phyloP scores from a whole-genome alignment of 1,140 invertebrate genomes.

The Sycobia sp. region DNA sequence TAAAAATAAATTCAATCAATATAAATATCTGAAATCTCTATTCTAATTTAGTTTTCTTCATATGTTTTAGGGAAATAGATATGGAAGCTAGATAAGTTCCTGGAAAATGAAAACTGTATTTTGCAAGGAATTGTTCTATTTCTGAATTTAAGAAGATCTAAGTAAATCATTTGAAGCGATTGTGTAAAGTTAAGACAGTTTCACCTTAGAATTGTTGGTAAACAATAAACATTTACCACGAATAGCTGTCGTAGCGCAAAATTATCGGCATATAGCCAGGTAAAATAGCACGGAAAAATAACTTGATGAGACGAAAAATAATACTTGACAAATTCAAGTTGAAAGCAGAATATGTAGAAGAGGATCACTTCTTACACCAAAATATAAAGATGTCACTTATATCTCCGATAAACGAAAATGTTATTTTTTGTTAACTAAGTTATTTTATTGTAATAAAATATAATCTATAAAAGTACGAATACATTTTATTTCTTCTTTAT shows the following conservation, averaged over 20 bases:
- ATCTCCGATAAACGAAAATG: slow-evolving; percentile 26
- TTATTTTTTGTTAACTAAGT: slow-evolving; percentile 35
- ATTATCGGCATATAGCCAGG: neutral
- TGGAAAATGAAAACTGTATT: neutral
- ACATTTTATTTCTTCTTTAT: too few relatives aligned
- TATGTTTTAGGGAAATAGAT: slow-evolving; percentile 26
- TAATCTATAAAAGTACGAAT: slow-evolving; percentile 18
- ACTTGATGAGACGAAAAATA: neutral
- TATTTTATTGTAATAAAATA: slow-evolving; percentile 34
- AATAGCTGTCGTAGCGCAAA: slow-evolving; percentile 8
- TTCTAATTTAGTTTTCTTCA: neutral
- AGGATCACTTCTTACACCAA: slow-evolving; percentile 17
- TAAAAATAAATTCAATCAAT: too few relatives aligned
- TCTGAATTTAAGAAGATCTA: neutral
- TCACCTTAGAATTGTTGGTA: neutral
- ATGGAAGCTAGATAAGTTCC: slow-evolving; percentile 20
- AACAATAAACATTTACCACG: slow-evolving; percentile 8
- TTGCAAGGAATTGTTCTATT: neutral
- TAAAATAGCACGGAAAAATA: slow-evolving; percentile 10
- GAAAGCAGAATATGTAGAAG: slow-evolving; percentile 2
- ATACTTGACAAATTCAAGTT: neutral
- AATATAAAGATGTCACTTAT: slow-evolving; percentile 21
- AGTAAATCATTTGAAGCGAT: slow-evolving; percentile 8
- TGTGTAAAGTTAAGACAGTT: slow-evolving; percentile 1
- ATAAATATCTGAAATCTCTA: too few relatives aligned